These are phyloP conservation scores for Tokudaia tokunoshimensis DNA, from an alignment of 2,797 vertebrate genomes.

Conservation along the genomic window DNA sequence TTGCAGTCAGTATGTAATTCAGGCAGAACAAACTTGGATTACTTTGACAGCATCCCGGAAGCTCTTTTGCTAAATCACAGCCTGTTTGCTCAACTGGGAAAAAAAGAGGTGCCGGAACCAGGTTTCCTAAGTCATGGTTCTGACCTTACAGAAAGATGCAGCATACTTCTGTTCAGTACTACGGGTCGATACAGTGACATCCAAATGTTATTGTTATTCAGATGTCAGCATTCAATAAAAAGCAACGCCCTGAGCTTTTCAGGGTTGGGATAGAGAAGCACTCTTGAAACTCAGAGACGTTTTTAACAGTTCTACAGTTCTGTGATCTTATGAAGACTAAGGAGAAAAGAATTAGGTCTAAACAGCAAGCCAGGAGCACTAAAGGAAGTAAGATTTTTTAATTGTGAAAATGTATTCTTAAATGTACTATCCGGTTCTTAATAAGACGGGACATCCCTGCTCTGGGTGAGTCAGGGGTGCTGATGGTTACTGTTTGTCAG, in stretches of 20 bases:
- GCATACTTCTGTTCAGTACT: slow-evolving; percentile 75
- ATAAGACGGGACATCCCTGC: neutral
- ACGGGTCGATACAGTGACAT: slow-evolving; percentile 81
- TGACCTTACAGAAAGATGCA: slow-evolving; percentile 70
- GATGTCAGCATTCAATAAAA: slow-evolving; percentile 54
- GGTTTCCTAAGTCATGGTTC: slow-evolving; percentile 67
- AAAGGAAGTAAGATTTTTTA: slow-evolving; percentile 14
- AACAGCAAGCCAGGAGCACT: neutral
- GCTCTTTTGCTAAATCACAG: slow-evolving; percentile 65
- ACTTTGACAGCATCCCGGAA: slow-evolving; percentile 53
- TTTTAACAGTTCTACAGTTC: slow-evolving; percentile 11
- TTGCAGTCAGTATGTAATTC: neutral
- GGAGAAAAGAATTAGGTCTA: slow-evolving; percentile 32
- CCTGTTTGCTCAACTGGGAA: slow-evolving; percentile 44
- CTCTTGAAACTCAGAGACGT: slow-evolving; percentile 44
- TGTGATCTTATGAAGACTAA: slow-evolving; percentile 61
- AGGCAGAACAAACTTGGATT: slow-evolving; percentile 72
- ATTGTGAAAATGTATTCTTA: slow-evolving; percentile 52
- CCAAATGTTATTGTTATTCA: slow-evolving; percentile 85
- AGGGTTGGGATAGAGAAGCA: slow-evolving; percentile 50
- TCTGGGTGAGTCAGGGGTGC: neutral
- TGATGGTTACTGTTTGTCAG: slow-evolving; percentile 73
- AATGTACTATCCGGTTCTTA: neutral
- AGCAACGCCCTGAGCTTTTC: slow-evolving; percentile 58
- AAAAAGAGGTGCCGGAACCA: neutral